Conservation (phyloP, 2,888 invertebrate genomes). For the Parnassius mnemosyne region DNA sequence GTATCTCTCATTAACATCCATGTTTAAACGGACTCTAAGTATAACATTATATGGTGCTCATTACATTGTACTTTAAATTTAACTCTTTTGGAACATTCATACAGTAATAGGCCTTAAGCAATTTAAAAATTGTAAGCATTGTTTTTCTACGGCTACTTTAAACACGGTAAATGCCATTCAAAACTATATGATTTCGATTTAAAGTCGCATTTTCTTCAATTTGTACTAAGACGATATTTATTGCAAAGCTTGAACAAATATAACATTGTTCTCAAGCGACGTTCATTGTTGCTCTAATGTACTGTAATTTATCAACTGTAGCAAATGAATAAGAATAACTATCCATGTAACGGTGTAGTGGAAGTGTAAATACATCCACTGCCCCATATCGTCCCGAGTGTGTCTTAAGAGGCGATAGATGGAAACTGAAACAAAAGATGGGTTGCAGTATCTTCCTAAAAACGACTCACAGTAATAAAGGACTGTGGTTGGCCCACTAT, state of each 20-base stretch:
- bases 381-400: too few species aligned
- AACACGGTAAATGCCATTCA: neutral
- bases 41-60: slow-evolving; percentile 8
- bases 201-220: neutral
- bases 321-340: neutral
- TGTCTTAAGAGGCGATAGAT: too few species aligned
- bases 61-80: slow-evolving; percentile 1
- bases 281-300: slow-evolving; percentile 4
- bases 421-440: too few species aligned
- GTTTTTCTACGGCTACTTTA: too few species aligned
- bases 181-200: neutral
- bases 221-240: neutral
- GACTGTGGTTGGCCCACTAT: too few species aligned
- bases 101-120: neutral
- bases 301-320: neutral
- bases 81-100: neutral
- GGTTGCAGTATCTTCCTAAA: too few species aligned
- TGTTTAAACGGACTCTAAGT: slow-evolving; percentile 1
- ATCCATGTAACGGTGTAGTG: too few species aligned
- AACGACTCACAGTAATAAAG: too few species aligned
- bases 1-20: slow-evolving; percentile 5
- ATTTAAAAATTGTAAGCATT: too few species aligned
- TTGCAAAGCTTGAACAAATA: slow-evolving; percentile 6
- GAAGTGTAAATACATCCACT: too few species aligned
- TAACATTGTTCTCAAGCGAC: neutral